Conservation (phyloP, 2,797 vertebrate genomes). For the Lagodon rhomboides region DNA sequence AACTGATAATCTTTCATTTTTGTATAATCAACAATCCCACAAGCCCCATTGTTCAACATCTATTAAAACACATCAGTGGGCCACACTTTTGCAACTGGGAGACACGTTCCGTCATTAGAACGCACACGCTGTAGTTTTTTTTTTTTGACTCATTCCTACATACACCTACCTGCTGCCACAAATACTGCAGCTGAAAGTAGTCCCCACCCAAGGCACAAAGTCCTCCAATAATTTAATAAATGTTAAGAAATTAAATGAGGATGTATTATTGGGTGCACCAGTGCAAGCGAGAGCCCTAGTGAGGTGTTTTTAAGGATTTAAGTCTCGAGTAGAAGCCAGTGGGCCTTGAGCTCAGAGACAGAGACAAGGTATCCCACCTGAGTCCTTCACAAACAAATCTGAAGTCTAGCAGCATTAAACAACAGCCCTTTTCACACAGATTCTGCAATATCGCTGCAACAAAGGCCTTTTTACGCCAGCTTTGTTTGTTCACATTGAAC, state of each 20-base stretch:
- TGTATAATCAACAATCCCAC: neutral
- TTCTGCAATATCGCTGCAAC: no score
- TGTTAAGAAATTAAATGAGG: no score
- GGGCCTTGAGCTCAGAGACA: neutral
- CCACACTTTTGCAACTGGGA: neutral
- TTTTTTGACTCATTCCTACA: neutral
- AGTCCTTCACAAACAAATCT: no score
- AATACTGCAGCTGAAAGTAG: constrained; percentile 1
- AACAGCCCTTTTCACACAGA: no score
- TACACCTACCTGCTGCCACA: neutral
- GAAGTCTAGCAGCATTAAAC: no score
- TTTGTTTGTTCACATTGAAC: no score
- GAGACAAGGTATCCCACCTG: neutral
- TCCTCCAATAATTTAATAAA: no score
- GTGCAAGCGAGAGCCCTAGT: neutral
- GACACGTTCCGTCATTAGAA: neutral
- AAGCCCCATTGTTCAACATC: no score
- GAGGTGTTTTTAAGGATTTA: neutral
- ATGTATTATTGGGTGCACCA: no score
- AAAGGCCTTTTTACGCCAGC: no score
- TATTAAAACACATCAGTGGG: neutral
- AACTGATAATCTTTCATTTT: neutral
- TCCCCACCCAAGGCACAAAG: neutral
- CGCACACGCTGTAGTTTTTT: neutral
- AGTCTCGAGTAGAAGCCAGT: neutral